Evolutionary conservation across 2,797 vertebrate genomes (phyloP), one percentile per base, ranked within the genome.

Genomic region (Tokudaia muenninki): DNA sequence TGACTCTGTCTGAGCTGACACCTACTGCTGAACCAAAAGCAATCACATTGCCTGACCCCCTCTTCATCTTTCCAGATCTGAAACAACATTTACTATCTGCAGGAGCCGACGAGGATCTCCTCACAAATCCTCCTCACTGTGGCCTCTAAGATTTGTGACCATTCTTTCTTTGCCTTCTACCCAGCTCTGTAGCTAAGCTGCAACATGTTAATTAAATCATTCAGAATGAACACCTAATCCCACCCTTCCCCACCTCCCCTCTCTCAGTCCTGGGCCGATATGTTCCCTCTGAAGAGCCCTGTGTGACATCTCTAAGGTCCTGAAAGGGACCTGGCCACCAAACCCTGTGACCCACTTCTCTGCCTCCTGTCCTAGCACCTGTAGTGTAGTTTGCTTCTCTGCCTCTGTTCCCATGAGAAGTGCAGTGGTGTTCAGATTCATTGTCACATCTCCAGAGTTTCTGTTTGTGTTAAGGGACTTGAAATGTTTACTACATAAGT

Each of bases 1-100:
- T 94, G 93, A 88, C 47, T 91, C 82, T 31, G 44, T 57, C 75
- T 95, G 93, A 90, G 81, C 80, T 86, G 81, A 88, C 70, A 78
- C 1, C 37, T 16, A 65, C 55, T 50, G 72, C 81, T 84, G 50
- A 81, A 72, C 81, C 90, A 81, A 90, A 92, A 94, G 55, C n/a
- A 0, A 67, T n/a, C 22, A 12, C 21, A 83, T 89, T 37, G 83
- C 61, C 92, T 87, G 78, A 87, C 52, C 78, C 65, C 77, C 37
- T 55, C 61, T 79, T 87, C 47, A 11, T 94, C 74, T 57, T 72
- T 75, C 67, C 84, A 77, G 88, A 75, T 84, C 72, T 34, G 31
- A 74, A 74, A 47, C n/a, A 61, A 81, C 16, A 41, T 90, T 87
- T 24, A 52, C 9, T 79, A 7, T 65, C 52, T 61, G 0, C 10